These are phyloP conservation scores for Plecotus auritus DNA, from an alignment of 2,113 vertebrate species.

Conservation along the genomic window DNA sequence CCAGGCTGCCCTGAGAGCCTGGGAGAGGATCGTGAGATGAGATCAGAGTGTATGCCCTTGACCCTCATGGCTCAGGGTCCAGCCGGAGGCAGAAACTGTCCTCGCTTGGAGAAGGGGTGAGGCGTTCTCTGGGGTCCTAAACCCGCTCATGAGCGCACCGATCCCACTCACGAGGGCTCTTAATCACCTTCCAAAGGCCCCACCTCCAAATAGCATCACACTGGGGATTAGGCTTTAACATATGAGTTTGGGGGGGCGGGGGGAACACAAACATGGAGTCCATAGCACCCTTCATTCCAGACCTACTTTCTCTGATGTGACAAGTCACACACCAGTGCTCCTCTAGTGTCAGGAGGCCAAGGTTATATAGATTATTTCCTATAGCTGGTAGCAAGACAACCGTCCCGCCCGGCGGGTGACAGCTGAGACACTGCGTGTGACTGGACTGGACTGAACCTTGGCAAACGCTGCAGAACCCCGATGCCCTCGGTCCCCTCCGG, in stretches of 20 bases:
- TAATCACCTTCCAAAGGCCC: not conserved
- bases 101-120: not conserved
- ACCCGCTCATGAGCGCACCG: not conserved
- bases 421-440: not conserved
- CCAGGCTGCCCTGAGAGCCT: not conserved
- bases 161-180: not conserved
- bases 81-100: not conserved
- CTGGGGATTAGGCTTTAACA: not conserved
- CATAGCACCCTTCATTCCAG: not conserved
- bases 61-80: not conserved
- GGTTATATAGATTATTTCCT: not conserved
- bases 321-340: not conserved
- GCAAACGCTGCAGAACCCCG: not conserved
- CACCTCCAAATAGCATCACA: not conserved
- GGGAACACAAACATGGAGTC: not conserved
- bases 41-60: not conserved
- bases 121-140: not conserved
- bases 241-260: rapidly evolving
- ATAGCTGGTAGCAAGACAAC: not conserved
- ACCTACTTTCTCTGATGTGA: too few species aligned
- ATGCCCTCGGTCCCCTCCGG: not conserved
- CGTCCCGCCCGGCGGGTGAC: not conserved
- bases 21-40: rapidly evolving
- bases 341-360: not conserved
- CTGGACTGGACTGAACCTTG: not conserved